Conservation (phyloP, 2,888 invertebrate species). For the Melanostoma mellinum region DNA sequence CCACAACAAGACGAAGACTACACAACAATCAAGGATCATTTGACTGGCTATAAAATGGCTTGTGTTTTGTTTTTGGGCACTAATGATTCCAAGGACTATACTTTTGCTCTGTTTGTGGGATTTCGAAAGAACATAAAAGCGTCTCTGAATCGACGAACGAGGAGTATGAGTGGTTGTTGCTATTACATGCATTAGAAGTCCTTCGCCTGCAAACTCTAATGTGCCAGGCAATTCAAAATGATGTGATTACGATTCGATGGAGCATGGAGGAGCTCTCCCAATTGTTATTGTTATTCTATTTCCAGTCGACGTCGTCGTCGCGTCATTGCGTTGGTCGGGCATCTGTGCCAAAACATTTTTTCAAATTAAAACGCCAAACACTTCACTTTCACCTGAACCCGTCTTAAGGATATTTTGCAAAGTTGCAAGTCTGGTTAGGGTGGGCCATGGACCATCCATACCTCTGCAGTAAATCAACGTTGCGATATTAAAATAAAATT, state of each 20-base stretch:
- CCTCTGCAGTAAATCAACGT: slow-evolving; percentile 55
- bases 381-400: slow-evolving; percentile 33
- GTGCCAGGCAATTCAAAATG: slow-evolving; percentile 62
- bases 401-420: slow-evolving; percentile 15
- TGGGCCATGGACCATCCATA: background rate
- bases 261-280: slow-evolving; percentile 55
- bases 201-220: slow-evolving; percentile 34
- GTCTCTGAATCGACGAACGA: slow-evolving; percentile 14
- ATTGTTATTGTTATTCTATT: slow-evolving; percentile 42
- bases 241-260: slow-evolving; percentile 71
- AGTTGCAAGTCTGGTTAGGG: slow-evolving; percentile 32
- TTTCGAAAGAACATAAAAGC: slow-evolving; percentile 57
- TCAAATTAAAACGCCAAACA: slow-evolving; percentile 45
- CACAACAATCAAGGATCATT: slow-evolving; percentile 71
- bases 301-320: background rate
- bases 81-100: slow-evolving; percentile 63
- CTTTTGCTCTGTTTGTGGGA: slow-evolving; percentile 57
- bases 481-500: slow-evolving; percentile 70
- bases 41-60: slow-evolving; percentile 68
- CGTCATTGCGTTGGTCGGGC: slow-evolving; percentile 1
- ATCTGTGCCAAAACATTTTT: slow-evolving; percentile 43
- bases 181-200: slow-evolving; percentile 45
- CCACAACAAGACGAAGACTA: slow-evolving; percentile 53
- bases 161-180: slow-evolving; percentile 46
- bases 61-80: slow-evolving; percentile 60